phyloP scores from a whole-genome alignment of 1,140 invertebrate genomes.

The Cotesia chilonis region DNA sequence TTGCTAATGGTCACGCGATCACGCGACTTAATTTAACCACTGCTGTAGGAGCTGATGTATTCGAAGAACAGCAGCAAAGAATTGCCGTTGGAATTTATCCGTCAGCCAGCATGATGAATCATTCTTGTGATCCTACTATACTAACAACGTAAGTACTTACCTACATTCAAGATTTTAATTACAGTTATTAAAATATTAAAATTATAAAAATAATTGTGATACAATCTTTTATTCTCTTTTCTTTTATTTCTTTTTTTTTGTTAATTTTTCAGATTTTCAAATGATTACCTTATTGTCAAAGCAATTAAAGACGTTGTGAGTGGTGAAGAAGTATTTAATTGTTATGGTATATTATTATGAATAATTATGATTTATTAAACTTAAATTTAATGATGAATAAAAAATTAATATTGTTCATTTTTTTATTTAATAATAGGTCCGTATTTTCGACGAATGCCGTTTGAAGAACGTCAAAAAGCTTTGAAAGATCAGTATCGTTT shows the following conservation, averaged over 20 bases:
- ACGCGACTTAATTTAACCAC: conserved; percentile 61
- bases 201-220: too few relatives aligned
- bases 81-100: conserved; percentile 87
- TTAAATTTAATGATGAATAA: neutral
- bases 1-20: conserved; percentile 82
- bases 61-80: conserved; percentile 67
- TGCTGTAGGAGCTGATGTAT: conserved; percentile 47
- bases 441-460: conserved; percentile 70
- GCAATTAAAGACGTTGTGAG: conserved; percentile 65
- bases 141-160: conserved; percentile 56
- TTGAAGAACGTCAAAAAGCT: conserved; percentile 68
- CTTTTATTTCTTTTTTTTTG: conserved; percentile 45
- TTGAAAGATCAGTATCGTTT: conserved; percentile 78
- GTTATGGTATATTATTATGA: conserved; percentile 70
- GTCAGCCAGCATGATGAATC: conserved; percentile 89
- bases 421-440: conserved; percentile 63
- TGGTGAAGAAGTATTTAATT: conserved; percentile 76
- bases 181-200: too few relatives aligned
- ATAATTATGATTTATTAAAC: conserved; percentile 21
- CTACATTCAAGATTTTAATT: too few relatives aligned
- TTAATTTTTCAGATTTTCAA: conserved; percentile 59
- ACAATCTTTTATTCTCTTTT: conserved; percentile 38
- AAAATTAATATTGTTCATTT: conserved; percentile 18
- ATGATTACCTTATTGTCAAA: conserved; percentile 68
- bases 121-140: conserved; percentile 87